phyloP scores from a whole-genome alignment of 2,888 invertebrate genomes.

The Gibbula magus region DNA sequence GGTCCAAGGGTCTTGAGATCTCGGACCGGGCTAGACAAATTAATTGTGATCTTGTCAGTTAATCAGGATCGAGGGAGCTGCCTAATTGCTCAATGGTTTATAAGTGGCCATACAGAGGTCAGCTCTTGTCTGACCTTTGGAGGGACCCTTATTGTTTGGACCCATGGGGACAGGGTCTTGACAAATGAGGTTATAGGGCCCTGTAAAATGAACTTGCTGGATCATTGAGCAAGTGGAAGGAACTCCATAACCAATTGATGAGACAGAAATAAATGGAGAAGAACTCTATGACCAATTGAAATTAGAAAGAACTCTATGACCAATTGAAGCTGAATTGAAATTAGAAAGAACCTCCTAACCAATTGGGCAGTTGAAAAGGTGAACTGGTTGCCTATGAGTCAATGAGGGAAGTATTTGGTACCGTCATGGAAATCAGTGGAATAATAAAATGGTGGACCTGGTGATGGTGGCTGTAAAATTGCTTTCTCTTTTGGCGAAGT shows the following conservation, averaged over 20 bases:
- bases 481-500: neutral
- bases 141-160: neutral
- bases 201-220: neutral
- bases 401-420: too few relatives aligned
- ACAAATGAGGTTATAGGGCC: neutral
- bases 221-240: neutral
- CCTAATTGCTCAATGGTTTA: neutral
- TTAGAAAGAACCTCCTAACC: too few relatives aligned
- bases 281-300: too few relatives aligned
- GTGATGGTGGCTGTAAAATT: neutral
- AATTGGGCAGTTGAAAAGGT: too few relatives aligned
- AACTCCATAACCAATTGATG: neutral
- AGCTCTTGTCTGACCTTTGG: neutral
- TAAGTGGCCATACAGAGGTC: neutral
- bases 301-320: too few relatives aligned
- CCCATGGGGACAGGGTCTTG: neutral
- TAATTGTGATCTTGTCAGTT: neutral
- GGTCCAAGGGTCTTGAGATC: too few relatives aligned
- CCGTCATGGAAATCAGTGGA: too few relatives aligned
- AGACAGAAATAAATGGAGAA: neutral
- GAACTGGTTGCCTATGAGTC: too few relatives aligned
- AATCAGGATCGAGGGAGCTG: neutral
- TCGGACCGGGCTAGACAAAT: too few relatives aligned
- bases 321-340: too few relatives aligned
- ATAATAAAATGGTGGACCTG: neutral